These are phyloP conservation scores for Silurus asotus DNA, from an alignment of 2,113 vertebrate species.

Conservation along the genomic window DNA sequence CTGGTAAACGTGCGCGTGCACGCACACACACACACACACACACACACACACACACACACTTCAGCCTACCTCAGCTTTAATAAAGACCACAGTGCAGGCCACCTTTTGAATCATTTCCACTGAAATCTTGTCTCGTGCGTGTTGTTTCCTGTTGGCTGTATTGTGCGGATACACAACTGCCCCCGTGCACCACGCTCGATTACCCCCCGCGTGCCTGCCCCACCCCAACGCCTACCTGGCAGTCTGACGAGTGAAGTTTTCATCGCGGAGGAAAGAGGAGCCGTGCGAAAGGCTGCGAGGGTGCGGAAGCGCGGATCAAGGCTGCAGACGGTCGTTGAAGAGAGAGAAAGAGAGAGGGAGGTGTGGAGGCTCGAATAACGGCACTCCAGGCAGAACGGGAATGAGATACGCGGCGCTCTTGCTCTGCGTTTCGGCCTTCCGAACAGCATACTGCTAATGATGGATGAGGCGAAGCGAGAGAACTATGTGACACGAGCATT, in stretches of 20 bases:
- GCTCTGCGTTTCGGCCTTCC: conserved; percentile 34
- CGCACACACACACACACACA: conserved; percentile 34
- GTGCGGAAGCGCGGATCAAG: conserved; percentile 8
- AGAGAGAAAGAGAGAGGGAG: neutral
- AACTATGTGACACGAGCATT: neutral
- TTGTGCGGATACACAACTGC: conserved; percentile 7
- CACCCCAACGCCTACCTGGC: too few species aligned
- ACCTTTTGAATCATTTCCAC: conserved; percentile 19
- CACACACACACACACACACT: conserved; percentile 16
- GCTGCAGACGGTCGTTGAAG: conserved; percentile 13
- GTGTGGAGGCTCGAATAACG: conserved; percentile 38
- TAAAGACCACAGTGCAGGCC: conserved; percentile 8
- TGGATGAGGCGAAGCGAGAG: conserved; percentile 18
- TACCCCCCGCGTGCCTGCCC: too few species aligned
- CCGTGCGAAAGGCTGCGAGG: neutral
- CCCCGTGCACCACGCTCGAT: neutral
- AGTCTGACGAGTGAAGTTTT: conserved; percentile 4
- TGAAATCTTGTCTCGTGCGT: neutral
- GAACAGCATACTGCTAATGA: conserved; percentile 21
- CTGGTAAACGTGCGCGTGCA: neutral
- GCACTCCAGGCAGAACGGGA: conserved; percentile 41
- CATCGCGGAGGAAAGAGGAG: conserved; percentile 14
- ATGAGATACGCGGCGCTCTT: conserved; percentile 35
- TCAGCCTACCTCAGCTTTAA: conserved; percentile 9
- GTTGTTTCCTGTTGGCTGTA: neutral